These are phyloP conservation scores for Alfaro cultratus DNA, from an alignment of 2,797 vertebrate species.

Conservation along the genomic window DNA sequence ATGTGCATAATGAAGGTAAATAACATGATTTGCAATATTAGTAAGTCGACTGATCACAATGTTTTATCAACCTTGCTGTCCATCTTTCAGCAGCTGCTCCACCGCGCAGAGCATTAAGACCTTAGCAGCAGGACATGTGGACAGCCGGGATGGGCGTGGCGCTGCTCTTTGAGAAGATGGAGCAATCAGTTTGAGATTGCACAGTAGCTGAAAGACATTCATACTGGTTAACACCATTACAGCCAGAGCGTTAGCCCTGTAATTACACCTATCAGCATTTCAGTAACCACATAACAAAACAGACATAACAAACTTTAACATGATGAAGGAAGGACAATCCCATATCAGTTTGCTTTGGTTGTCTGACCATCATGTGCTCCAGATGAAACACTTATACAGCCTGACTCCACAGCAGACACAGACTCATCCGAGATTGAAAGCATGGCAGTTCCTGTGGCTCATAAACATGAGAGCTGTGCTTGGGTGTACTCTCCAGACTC, in stretches of 20 bases:
- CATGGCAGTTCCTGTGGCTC: slow-evolving; percentile 35
- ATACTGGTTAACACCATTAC: slow-evolving; percentile 45
- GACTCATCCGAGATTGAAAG: slow-evolving; percentile 35
- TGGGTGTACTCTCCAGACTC: slow-evolving; percentile 77
- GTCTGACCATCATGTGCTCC: slow-evolving; percentile 39
- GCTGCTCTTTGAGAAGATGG: slow-evolving; percentile 24
- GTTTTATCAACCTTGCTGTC: slow-evolving; percentile 3
- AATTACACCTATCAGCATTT: slow-evolving; percentile 9
- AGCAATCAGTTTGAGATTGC: slow-evolving; percentile 13
- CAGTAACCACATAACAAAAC: background rate
- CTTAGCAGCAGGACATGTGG: slow-evolving; percentile 27
- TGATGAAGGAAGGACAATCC: slow-evolving; percentile 18
- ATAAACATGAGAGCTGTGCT: slow-evolving; percentile 60
- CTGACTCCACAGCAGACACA: slow-evolving; percentile 22
- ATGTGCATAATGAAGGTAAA: slow-evolving; percentile 8
- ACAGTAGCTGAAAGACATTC: slow-evolving; percentile 39
- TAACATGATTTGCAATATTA: slow-evolving; percentile 3
- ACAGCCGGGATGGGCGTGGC: slow-evolving; percentile 50
- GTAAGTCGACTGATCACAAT: background rate
- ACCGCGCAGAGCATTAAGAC: background rate
- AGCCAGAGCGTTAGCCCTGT: slow-evolving; percentile 11
- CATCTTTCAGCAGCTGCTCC: slow-evolving; percentile 9
- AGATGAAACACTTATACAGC: slow-evolving; percentile 43
- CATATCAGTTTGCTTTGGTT: slow-evolving; percentile 13
- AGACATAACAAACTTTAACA: slow-evolving; percentile 4